phyloP scores from a whole-genome alignment of 2,888 invertebrate genomes.

The Agrochola circellaris region DNA sequence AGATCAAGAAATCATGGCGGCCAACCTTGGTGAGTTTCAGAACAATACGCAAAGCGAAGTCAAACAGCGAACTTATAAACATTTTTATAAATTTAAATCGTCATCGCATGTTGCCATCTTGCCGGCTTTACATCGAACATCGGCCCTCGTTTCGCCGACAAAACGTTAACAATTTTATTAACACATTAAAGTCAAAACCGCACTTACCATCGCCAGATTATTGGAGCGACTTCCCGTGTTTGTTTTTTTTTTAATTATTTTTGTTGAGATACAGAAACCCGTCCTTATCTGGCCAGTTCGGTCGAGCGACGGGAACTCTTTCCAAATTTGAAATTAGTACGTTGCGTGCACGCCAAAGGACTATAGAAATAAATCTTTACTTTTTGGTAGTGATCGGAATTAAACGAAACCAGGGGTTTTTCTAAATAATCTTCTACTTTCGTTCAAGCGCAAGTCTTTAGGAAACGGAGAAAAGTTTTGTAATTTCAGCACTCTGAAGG shows the following conservation, averaged over 20 bases:
- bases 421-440: not conserved
- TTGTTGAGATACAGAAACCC: constrained; percentile 86
- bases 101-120: constrained; percentile 72
- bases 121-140: constrained; percentile 75
- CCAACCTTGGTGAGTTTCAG: constrained; percentile 94
- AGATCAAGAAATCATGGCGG: constrained; percentile 96
- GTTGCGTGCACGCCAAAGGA: constrained; percentile 71
- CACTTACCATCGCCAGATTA: constrained; percentile 88
- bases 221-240: constrained; percentile 87
- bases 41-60: constrained; percentile 64
- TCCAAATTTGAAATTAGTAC: constrained; percentile 81
- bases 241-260: constrained; percentile 77
- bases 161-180: constrained; percentile 90
- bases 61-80: constrained; percentile 65
- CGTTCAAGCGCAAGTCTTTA: not conserved
- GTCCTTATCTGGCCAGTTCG: constrained; percentile 85
- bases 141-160: constrained; percentile 82
- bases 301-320: constrained; percentile 79
- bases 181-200: constrained; percentile 90
- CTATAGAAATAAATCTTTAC: constrained; percentile 64
- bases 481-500: not conserved
- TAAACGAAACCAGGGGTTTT: not conserved
- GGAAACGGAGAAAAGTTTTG: not conserved
- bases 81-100: constrained; percentile 57
- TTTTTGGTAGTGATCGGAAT: constrained; percentile 46